Evolutionary conservation across 2,797 vertebrate species (phyloP), one percentile per base, ranked within the genome.

Genomic region (Parotocinclus haroldoi): DNA sequence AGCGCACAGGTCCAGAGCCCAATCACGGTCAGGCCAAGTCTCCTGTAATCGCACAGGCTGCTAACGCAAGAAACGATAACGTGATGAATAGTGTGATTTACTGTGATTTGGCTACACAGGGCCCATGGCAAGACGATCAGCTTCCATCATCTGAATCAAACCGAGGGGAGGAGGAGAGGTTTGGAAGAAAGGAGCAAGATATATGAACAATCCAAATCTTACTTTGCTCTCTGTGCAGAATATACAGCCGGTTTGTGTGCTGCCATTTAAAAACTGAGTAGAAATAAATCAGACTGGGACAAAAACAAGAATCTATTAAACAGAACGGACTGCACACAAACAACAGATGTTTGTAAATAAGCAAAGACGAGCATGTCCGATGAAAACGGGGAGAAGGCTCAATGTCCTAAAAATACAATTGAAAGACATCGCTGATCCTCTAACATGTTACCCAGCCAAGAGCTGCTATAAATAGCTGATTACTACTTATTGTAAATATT

Each of bases 111-210:
- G 36, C 37, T 16, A 12, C 14, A 45, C 10, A 10, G 5, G 16
- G 58, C 10, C 8, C 3, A 11, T 6, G 50, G 48, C 6, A 12
- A 53, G 16, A 53, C 49, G 14, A 36, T 40, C 49, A 42, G 56
- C 63, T 17, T n/a, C 16, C 10, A 53, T 42, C 14, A 16, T 50
- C 46, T 48, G 27, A 58, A 64, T 52, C 54, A 52, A 58, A 40
- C 39, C 9, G 12, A 12, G 19, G 49, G 38, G 12, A 58, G 16
- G 39, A 10, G 7, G 17, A n/a, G n/a, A n/a, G n/a, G n/a, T n/a
- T n/a, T n/a, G 3, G 36, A 39, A 38, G 13, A 7, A 17, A 27
- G 40, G 42, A 14, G 7, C 9, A 19, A 56, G 44, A n/a, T 49
- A 48, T 56, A 53, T 3, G 19, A 11, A 58, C 11, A 57, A 51